These are phyloP conservation scores for Drosophila gunungcola DNA, from an alignment of 1,140 invertebrate genomes.

Conservation along the genomic window DNA sequence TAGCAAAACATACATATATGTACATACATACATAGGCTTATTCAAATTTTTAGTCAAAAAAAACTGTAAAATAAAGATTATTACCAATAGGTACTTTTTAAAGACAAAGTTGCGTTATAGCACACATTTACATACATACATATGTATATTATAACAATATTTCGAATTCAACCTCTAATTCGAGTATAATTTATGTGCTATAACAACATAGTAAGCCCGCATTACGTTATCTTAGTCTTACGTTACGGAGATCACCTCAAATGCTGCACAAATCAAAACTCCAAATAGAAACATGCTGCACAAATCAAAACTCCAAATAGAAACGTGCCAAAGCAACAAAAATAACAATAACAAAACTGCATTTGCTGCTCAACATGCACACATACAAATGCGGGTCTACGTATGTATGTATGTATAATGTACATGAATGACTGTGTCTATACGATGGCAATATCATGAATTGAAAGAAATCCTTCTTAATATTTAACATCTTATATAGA, in stretches of 20 bases:
- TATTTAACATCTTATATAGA: no score
- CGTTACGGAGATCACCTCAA: conserved; percentile 23
- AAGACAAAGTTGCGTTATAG: no score
- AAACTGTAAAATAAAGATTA: no score
- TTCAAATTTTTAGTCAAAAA: no score
- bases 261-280: conserved; percentile 39
- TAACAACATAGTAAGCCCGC: conserved; percentile 4
- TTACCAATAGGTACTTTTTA: no score
- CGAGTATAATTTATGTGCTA: background rate
- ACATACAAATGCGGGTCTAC: conserved; percentile 14
- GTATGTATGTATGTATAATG: no score
- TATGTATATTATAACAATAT: background rate
- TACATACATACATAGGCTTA: no score
- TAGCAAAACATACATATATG: no score
- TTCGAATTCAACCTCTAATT: background rate
- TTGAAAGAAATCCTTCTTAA: no score
- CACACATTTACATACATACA: no score
- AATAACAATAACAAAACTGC: conserved; percentile 54
- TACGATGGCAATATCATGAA: background rate
- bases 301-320: conserved; percentile 41
- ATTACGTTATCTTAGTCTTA: conserved; percentile 26
- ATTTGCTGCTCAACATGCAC: conserved; percentile 13
- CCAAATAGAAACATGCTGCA: conserved; percentile 58
- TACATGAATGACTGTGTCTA: background rate
- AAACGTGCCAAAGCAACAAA: conserved; percentile 65